phyloP scores from a whole-genome alignment of 1,140 invertebrate species.

The Cepaea nemoralis region DNA sequence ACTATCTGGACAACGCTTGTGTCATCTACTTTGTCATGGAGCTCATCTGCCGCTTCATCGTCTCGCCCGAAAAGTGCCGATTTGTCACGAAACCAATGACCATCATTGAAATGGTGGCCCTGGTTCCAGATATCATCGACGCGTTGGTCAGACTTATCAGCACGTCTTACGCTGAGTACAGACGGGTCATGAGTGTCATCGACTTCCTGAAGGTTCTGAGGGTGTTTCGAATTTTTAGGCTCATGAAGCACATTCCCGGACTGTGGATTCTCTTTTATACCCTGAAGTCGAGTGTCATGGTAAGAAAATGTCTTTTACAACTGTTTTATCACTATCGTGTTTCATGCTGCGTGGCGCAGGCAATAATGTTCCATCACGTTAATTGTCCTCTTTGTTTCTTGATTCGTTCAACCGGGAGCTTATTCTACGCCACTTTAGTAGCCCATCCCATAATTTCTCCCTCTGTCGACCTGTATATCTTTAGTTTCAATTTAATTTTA shows the following conservation, averaged over 20 bases:
- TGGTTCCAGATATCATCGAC: constrained; percentile 70
- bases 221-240: constrained; percentile 62
- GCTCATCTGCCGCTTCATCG: constrained; percentile 65
- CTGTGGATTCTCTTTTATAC: constrained; percentile 98
- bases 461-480: too few relatives aligned
- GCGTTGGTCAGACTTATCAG: constrained; percentile 43
- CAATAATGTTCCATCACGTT: too few relatives aligned
- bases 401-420: too few relatives aligned
- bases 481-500: too few relatives aligned
- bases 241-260: constrained; percentile 87
- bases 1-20: constrained; percentile 61
- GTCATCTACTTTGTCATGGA: constrained; percentile 72
- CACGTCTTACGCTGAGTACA: not conserved
- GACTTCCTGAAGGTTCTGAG: constrained; percentile 53
- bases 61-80: constrained; percentile 64
- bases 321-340: too few relatives aligned
- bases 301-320: constrained; percentile 1
- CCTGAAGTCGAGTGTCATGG: constrained; percentile 75
- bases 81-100: constrained; percentile 71
- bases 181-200: not conserved
- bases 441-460: too few relatives aligned
- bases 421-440: too few relatives aligned
- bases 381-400: too few relatives aligned
- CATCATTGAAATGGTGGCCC: constrained; percentile 72
- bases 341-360: too few relatives aligned